Evolutionary conservation across 2,113 vertebrate species (phyloP).

Genomic region (Sphyrna mokarran): DNA sequence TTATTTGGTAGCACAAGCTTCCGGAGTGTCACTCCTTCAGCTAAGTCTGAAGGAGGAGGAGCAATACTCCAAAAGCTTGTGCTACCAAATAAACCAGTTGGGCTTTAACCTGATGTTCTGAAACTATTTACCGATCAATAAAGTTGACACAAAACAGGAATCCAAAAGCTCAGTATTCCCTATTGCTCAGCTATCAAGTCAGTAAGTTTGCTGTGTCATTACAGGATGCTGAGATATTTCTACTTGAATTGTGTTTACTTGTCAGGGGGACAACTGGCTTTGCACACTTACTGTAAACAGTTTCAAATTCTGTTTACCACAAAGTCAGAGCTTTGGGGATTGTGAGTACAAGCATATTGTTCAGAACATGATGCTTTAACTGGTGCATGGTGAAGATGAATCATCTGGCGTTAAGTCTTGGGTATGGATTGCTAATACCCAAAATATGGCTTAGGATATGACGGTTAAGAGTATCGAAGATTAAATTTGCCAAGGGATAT

Average conservation of each 20-base stretch:
- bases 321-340: not conserved
- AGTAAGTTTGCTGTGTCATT: not conserved
- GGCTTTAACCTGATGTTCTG: too few relatives aligned
- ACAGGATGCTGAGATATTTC: not conserved
- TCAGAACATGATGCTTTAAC: not conserved
- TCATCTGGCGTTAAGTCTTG: not conserved
- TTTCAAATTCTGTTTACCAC: not conserved
- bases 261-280: not conserved
- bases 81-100: too few relatives aligned
- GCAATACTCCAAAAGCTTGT: too few relatives aligned
- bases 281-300: not conserved
- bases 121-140: not conserved
- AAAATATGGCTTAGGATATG: not conserved
- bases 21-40: too few relatives aligned
- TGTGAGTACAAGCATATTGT: not conserved
- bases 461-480: not conserved
- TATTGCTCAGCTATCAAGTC: not conserved
- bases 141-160: not conserved
- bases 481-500: not conserved
- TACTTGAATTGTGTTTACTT: not conserved
- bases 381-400: not conserved
- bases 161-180: not conserved
- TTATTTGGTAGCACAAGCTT: too few relatives aligned
- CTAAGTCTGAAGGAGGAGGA: too few relatives aligned
- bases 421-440: not conserved